Conservation (phyloP, 2,888 invertebrate species). For the Terebella lapidaria region DNA sequence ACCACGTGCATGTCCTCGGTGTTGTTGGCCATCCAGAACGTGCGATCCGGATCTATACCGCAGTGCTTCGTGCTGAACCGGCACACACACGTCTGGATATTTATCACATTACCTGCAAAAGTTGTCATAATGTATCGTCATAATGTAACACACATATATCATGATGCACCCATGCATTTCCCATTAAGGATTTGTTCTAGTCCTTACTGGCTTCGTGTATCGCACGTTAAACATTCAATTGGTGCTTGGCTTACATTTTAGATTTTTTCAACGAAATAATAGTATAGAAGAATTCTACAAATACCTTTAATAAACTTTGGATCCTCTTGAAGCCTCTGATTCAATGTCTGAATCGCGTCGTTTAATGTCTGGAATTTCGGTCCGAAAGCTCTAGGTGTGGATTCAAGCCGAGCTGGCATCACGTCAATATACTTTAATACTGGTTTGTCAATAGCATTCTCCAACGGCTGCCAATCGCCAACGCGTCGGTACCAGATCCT, state of each 20-base stretch:
- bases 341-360: conserved; percentile 8
- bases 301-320: neutral
- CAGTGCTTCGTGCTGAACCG: conserved; percentile 19
- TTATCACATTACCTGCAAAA: conserved; percentile 10
- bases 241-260: no score
- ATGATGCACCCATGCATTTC: no score
- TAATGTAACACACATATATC: no score
- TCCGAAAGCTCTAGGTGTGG: conserved; percentile 13
- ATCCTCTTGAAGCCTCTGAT: neutral
- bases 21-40: conserved; percentile 18
- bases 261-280: no score
- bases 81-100: conserved; percentile 14
- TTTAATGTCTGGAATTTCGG: conserved; percentile 15
- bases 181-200: no score
- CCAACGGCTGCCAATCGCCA: neutral
- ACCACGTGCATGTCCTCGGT: conserved; percentile 16
- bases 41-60: conserved; percentile 14
- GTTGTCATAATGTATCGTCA: neutral
- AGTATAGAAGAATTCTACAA: no score
- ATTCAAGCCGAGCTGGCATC: conserved; percentile 16
- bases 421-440: conserved; percentile 5
- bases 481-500: conserved; percentile 8
- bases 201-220: no score
- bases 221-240: no score
- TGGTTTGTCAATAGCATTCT: neutral